Evolutionary conservation across 2,797 vertebrate species (phyloP).

Genomic region (Tadarida brasiliensis): DNA sequence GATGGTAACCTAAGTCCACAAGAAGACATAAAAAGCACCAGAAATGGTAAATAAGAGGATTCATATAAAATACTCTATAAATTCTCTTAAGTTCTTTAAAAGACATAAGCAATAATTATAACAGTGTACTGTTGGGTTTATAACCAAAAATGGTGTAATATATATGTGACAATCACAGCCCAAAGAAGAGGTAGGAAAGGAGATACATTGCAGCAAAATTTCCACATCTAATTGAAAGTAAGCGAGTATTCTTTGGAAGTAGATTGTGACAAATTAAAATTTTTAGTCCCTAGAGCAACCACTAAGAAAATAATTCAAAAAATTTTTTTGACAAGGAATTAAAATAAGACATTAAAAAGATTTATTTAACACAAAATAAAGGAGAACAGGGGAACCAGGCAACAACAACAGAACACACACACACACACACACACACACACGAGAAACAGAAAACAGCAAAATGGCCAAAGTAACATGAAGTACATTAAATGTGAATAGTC

Average conservation of each 20-base stretch:
- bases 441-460: neutral
- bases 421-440: too few relatives aligned
- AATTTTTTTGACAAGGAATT: neutral
- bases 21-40: neutral
- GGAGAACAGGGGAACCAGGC: neutral
- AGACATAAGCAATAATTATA: neutral
- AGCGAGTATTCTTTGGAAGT: neutral
- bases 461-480: neutral
- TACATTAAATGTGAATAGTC: neutral
- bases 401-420: too few relatives aligned
- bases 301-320: neutral
- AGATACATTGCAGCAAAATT: neutral
- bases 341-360: neutral
- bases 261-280: neutral
- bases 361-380: neutral
- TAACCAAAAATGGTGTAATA: neutral
- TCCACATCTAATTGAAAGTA: neutral
- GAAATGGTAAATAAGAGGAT: neutral
- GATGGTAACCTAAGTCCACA: neutral
- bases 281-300: neutral
- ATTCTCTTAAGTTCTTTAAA: neutral
- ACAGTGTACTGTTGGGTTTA: neutral
- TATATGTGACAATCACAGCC: neutral
- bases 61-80: neutral
- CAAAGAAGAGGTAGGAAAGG: neutral